Percentiles rank a stretch among this genome's conserved stretches.
phyloP scores from a whole-genome alignment of 1,140 invertebrate species.

The Trissolcus basalis region DNA sequence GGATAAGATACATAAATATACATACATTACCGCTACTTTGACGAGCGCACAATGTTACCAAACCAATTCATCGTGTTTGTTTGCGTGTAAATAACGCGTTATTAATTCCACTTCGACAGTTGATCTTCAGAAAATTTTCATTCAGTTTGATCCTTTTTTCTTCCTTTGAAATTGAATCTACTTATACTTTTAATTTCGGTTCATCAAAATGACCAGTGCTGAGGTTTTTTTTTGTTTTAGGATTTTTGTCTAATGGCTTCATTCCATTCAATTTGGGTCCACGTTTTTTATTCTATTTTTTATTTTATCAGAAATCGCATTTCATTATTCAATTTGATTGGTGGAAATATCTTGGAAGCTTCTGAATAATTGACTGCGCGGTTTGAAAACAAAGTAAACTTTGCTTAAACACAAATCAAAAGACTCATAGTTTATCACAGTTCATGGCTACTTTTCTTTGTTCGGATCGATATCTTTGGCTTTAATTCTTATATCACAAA shows the following conservation, averaged over 20 bases:
- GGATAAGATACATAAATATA: constrained; percentile 36
- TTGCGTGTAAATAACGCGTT: constrained; percentile 11
- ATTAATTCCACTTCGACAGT: not conserved
- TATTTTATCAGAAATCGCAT: no score
- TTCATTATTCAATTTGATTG: no score
- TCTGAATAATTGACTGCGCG: constrained; percentile 19
- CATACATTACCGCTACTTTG: constrained; percentile 12
- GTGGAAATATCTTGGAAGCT: no score
- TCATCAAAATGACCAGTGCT: no score
- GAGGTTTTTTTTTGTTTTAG: no score
- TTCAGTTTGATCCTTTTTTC: not conserved
- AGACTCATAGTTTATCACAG: constrained; percentile 16
- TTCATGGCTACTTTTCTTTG: constrained; percentile 29
- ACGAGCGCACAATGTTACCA: not conserved
- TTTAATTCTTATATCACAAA: no score
- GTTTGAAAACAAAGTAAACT: constrained; percentile 32
- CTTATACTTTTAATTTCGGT: no score
- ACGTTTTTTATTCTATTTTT: no score
- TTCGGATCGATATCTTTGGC: constrained; percentile 25
- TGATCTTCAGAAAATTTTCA: not conserved
- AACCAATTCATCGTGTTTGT: constrained; percentile 17
- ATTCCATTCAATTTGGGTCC: no score
- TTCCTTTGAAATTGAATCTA: no score
- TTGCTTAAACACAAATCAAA: constrained; percentile 32
- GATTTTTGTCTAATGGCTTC: no score